Percentiles rank a stretch among this genome's conserved stretches.
Conservation (phyloP, 2,888 invertebrate species). For the Lucinisca nassula region DNA sequence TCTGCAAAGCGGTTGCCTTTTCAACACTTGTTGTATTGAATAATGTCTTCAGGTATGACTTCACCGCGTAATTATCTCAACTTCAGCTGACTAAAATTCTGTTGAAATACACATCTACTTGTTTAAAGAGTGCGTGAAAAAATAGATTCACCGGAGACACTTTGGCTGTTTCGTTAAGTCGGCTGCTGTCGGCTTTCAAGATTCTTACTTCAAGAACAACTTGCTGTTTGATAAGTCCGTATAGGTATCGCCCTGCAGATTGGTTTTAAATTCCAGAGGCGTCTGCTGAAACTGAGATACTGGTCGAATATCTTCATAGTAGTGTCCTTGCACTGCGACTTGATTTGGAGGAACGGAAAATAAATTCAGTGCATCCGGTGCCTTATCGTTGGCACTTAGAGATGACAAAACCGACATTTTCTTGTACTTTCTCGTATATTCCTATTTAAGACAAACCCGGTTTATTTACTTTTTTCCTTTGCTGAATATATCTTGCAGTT, state of each 20-base stretch:
- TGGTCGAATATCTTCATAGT: not conserved
- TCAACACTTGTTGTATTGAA: not conserved
- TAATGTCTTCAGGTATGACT: not conserved
- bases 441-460: too few species aligned
- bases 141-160: not conserved
- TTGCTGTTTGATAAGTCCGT: not conserved
- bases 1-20: not conserved
- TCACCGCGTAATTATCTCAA: not conserved
- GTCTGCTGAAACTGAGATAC: not conserved
- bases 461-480: too few species aligned
- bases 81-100: not conserved
- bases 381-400: not conserved
- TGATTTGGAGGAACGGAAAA: not conserved
- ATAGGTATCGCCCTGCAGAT: not conserved
- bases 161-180: not conserved
- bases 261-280: conserved; percentile 4
- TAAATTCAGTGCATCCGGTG: not conserved
- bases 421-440: too few species aligned
- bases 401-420: not conserved
- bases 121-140: not conserved
- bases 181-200: not conserved
- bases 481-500: too few species aligned
- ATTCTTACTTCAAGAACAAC: not conserved
- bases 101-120: not conserved
- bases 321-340: not conserved